Percentiles rank a stretch among this genome's conserved stretches.
Evolutionary conservation across 2,113 vertebrate species (phyloP).

Genomic region (Heterotilapia buettikoferi): DNA sequence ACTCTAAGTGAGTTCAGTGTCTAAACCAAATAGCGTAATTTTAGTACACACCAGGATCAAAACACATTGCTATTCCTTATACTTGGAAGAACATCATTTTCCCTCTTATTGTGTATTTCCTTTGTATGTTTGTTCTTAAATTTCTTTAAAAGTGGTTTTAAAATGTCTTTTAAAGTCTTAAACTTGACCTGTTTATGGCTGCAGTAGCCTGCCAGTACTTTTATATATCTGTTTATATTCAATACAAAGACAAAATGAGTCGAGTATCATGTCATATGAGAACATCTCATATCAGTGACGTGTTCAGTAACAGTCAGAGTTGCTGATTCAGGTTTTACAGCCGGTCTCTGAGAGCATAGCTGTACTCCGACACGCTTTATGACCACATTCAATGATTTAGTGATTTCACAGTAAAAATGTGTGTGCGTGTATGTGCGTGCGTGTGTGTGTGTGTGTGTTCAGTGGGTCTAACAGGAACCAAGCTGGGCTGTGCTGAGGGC

Average conservation of each 20-base stretch:
- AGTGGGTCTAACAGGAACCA: conserved; percentile 89
- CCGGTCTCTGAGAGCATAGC: not conserved
- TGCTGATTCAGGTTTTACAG: not conserved
- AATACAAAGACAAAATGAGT: not conserved
- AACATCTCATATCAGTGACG: not conserved
- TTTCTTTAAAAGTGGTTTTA: not conserved
- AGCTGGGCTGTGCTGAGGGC: conserved; percentile 92
- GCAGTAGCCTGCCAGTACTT: not conserved
- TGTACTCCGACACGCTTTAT: not conserved
- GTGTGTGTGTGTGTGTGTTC: not conserved
- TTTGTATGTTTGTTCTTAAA: not conserved
- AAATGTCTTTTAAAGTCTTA: not conserved
- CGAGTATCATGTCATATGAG: not conserved
- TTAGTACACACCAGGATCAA: not conserved
- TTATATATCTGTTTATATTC: not conserved
- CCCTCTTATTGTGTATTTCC: not conserved
- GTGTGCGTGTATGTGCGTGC: not conserved
- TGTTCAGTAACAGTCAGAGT: not conserved
- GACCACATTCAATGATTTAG: not conserved
- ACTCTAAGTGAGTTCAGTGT: not conserved
- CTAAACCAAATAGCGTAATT: not conserved
- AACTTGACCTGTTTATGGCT: not conserved
- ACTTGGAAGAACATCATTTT: not conserved
- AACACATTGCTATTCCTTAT: not conserved
- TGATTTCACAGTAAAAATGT: not conserved